Percentiles rank a stretch among this genome's conserved stretches.
Conservation (phyloP, 2,888 invertebrate genomes). For the Villa cingulata region DNA sequence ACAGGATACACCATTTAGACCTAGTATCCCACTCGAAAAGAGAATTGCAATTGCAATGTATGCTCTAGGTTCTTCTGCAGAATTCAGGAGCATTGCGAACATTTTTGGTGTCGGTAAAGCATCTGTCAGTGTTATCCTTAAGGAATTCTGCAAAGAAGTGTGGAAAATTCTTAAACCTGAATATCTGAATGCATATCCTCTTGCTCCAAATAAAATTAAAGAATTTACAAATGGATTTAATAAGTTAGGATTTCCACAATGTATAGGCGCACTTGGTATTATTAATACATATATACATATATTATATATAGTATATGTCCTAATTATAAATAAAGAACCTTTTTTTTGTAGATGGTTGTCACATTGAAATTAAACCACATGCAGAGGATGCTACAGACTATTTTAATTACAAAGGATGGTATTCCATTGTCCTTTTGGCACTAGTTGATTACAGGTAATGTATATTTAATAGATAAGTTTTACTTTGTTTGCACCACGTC, state of each 20-base stretch:
- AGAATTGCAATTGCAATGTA: slow-evolving; percentile 3
- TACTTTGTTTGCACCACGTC: no score
- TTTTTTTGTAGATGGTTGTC: no score
- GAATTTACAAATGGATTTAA: slow-evolving; percentile 2
- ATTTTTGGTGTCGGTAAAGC: slow-evolving; percentile 1
- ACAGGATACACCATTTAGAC: not conserved
- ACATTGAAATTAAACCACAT: no score
- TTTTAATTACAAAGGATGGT: no score
- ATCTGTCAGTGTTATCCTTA: not conserved
- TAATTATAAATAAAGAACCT: no score
- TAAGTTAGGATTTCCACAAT: slow-evolving; percentile 3
- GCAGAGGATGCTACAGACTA: no score
- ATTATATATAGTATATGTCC: no score
- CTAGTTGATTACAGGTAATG: no score
- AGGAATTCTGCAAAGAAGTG: not conserved
- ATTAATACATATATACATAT: no score
- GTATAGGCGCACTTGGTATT: slow-evolving; percentile 1
- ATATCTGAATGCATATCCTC: slow-evolving; percentile 3
- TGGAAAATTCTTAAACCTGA: not conserved
- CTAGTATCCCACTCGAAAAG: not conserved
- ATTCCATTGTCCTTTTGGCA: no score
- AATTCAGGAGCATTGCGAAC: not conserved
- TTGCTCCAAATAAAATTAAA: not conserved
- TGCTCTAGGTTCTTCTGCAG: not conserved
- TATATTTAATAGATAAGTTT: no score